phyloP scores from a whole-genome alignment of 1,140 invertebrate genomes.

The Mya arenaria region DNA sequence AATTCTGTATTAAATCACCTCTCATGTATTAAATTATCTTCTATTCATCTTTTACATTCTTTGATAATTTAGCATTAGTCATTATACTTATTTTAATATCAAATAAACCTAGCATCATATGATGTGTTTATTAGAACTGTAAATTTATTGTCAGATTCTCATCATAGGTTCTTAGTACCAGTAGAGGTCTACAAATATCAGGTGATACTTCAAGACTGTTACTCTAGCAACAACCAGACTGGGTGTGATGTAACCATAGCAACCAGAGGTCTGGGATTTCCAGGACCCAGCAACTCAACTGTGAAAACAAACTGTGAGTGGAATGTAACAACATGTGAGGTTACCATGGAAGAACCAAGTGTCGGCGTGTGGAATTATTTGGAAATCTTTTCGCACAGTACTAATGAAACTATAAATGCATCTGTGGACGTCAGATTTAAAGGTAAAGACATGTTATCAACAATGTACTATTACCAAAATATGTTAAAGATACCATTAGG shows the following conservation, averaged over 20 bases:
- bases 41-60: no score
- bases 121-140: no score
- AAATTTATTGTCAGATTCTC: not conserved
- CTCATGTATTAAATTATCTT: no score
- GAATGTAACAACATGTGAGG: constrained; percentile 3
- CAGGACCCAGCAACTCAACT: not conserved
- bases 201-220: not conserved
- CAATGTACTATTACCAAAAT: no score
- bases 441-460: no score
- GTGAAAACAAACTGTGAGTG: not conserved
- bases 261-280: constrained; percentile 21
- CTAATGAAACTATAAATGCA: no score
- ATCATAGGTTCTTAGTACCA: constrained; percentile 29
- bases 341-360: not conserved
- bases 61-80: no score
- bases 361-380: constrained; percentile 29
- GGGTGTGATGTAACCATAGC: constrained; percentile 23
- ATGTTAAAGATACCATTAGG: no score
- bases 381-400: constrained; percentile 7
- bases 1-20: no score
- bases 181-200: not conserved
- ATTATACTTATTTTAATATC: no score
- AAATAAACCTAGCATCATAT: no score
- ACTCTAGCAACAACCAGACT: constrained; percentile 32
- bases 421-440: no score